Percentiles rank a stretch among this genome's conserved stretches.
These are phyloP conservation scores for Choristoneura rosaceana DNA, from an alignment of 2,888 invertebrate genomes.

Conservation along the genomic window DNA sequence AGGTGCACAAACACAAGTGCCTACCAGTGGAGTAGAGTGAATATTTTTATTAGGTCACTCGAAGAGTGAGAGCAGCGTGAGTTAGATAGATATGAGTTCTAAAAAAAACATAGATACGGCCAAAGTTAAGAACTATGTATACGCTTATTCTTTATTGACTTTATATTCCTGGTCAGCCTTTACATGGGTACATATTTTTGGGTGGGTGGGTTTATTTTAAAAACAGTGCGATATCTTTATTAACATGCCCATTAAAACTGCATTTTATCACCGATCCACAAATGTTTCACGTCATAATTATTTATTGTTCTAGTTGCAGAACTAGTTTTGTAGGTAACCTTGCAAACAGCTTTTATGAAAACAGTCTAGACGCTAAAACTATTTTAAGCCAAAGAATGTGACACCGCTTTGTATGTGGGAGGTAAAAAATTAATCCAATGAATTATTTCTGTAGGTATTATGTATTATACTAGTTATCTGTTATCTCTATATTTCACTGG, in stretches of 20 bases:
- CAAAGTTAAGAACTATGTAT: too few relatives aligned
- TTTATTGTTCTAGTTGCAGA: slow-evolving; percentile 28
- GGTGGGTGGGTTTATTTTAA: not conserved
- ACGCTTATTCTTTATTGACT: too few relatives aligned
- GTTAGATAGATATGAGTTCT: too few relatives aligned
- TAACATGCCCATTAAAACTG: slow-evolving; percentile 8
- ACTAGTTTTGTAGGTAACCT: slow-evolving; percentile 34
- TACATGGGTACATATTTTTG: too few relatives aligned
- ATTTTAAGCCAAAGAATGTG: slow-evolving; percentile 33
- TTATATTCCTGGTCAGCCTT: too few relatives aligned
- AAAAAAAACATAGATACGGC: too few relatives aligned
- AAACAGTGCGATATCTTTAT: not conserved
- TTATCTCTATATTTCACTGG: not conserved
- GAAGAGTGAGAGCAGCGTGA: too few relatives aligned
- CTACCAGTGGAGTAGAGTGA: too few relatives aligned
- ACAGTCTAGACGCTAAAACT: slow-evolving; percentile 37
- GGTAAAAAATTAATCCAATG: not conserved
- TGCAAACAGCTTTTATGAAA: slow-evolving; percentile 31
- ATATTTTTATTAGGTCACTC: too few relatives aligned
- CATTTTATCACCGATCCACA: not conserved
- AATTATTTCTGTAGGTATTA: not conserved
- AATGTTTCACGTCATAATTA: slow-evolving; percentile 4
- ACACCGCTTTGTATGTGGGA: slow-evolving; percentile 3
- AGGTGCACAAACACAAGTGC: too few relatives aligned
- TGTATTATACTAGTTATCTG: not conserved